A percentile compares a stretch with the other conserved stretches of the same genome.
Evolutionary conservation across 2,113 vertebrate genomes (phyloP).

Genomic region (Muntiacus reevesi): DNA sequence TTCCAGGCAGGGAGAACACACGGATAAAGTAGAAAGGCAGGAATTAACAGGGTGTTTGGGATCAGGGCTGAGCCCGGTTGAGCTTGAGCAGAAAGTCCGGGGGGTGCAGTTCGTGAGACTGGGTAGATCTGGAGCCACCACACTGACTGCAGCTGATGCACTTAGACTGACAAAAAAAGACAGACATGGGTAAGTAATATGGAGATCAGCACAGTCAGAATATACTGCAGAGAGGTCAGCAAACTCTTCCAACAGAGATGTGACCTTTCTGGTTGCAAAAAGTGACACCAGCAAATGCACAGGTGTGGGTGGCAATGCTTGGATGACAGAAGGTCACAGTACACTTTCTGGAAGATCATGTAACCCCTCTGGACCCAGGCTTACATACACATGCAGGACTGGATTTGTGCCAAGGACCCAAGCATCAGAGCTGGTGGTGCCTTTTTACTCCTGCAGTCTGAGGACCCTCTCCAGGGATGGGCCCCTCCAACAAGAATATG

Average conservation of each 20-base stretch:
- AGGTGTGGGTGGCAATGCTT: background rate
- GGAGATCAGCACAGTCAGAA: background rate
- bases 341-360: background rate
- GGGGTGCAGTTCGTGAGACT: background rate
- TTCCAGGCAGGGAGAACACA: background rate
- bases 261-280: background rate
- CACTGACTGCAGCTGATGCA: background rate
- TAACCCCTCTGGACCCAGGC: background rate
- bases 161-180: background rate
- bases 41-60: background rate
- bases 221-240: background rate
- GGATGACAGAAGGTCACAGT: background rate
- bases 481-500: background rate
- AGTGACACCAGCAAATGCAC: background rate
- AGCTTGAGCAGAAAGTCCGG: background rate
- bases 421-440: background rate
- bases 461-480: background rate
- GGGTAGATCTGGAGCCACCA: background rate
- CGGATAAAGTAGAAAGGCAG: background rate
- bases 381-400: background rate
- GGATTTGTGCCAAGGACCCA: background rate
- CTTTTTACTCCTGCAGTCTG: background rate
- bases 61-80: background rate
- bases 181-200: background rate
- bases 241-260: accelerated